These are phyloP conservation scores for Clepsis dumicolana DNA, from an alignment of 2,888 invertebrate species.

Conservation along the genomic window DNA sequence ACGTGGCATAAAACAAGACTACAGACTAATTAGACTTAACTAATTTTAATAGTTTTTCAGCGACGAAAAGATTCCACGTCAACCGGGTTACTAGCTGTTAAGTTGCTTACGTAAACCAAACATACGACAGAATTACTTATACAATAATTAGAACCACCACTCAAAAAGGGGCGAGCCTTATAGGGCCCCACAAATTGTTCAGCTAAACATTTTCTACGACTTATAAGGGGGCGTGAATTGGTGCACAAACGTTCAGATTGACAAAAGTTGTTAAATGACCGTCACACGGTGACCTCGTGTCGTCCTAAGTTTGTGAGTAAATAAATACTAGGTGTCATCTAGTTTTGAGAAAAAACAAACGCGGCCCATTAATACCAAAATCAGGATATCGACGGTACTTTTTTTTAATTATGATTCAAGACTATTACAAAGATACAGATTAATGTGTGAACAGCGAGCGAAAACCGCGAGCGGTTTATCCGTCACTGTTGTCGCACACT, in stretches of 20 bases:
- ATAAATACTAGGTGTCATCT: slow-evolving; percentile 31
- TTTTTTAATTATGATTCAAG: too few species aligned
- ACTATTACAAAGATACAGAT: too few species aligned
- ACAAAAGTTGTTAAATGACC: slow-evolving; percentile 42
- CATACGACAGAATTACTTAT: slow-evolving; percentile 53
- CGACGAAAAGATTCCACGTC: slow-evolving; percentile 19
- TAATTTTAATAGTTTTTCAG: neutral
- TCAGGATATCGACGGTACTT: too few species aligned
- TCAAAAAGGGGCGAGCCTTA: slow-evolving; percentile 72
- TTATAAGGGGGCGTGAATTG: slow-evolving; percentile 76
- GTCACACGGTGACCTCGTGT: slow-evolving; percentile 35
- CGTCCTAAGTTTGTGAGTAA: slow-evolving; percentile 25
- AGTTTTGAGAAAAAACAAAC: slow-evolving; percentile 25
- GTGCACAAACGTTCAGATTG: slow-evolving; percentile 58
- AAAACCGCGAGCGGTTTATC: too few species aligned
- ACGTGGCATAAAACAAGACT: too few species aligned
- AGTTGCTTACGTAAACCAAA: slow-evolving; percentile 41
- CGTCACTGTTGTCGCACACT: too few species aligned
- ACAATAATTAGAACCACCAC: slow-evolving; percentile 69
- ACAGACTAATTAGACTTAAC: too few species aligned
- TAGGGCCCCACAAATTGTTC: slow-evolving; percentile 65
- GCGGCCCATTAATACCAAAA: neutral
- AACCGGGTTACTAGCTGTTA: slow-evolving; percentile 2
- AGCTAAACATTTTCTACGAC: slow-evolving; percentile 59
- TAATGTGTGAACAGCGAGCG: too few species aligned